Conservation (phyloP, 2,113 vertebrate species). For the Acanthisitta chloris region DNA sequence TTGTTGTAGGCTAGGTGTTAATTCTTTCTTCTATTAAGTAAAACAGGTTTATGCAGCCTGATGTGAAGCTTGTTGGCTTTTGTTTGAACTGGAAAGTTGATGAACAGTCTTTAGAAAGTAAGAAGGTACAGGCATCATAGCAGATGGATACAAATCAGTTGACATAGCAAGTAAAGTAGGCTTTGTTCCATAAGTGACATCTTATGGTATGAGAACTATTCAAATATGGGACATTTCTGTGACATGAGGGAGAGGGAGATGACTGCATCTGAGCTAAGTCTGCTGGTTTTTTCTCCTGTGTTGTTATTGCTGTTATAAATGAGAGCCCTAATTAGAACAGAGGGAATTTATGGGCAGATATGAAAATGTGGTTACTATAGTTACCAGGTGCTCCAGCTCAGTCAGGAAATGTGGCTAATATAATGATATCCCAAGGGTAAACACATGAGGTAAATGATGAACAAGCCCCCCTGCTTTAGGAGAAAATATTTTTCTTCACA, state of each 20-base stretch:
- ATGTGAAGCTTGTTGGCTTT: background rate
- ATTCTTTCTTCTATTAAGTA: background rate
- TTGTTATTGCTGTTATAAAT: slow-evolving; percentile 45
- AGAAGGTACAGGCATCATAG: background rate
- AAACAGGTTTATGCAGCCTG: background rate
- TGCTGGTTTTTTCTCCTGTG: background rate
- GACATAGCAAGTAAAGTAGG: background rate
- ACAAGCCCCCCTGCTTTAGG: background rate
- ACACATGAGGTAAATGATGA: slow-evolving; percentile 33
- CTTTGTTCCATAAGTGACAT: background rate
- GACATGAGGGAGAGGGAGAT: background rate
- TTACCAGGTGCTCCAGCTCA: slow-evolving; percentile 55
- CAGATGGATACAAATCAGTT: background rate
- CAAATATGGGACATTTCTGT: background rate
- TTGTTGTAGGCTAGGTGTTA: background rate
- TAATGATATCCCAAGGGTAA: slow-evolving; percentile 56
- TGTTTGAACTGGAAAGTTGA: background rate
- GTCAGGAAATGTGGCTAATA: slow-evolving; percentile 18
- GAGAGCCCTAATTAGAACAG: slow-evolving; percentile 48
- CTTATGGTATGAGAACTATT: background rate
- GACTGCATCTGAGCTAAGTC: background rate
- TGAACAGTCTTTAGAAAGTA: background rate
- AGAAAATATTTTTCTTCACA: background rate
- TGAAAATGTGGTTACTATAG: slow-evolving; percentile 64
- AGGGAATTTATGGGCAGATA: slow-evolving; percentile 52